Evolutionary conservation across 2,113 vertebrate species (phyloP), one percentile per base, ranked within the genome.

Genomic region (Caretta caretta): DNA sequence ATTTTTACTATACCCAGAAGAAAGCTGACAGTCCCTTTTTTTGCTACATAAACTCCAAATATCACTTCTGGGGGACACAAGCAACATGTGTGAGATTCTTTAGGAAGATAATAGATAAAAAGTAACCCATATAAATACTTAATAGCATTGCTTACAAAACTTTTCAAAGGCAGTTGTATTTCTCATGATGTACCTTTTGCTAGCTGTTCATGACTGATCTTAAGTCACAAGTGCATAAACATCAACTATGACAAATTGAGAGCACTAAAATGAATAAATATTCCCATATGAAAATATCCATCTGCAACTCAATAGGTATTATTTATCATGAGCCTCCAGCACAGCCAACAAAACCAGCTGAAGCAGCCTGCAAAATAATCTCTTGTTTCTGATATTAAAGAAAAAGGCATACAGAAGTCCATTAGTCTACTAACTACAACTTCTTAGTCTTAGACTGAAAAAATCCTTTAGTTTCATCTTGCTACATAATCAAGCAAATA

Each of bases 151-250:
- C 49, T 93, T 90, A 80, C 19, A 57, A 93, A 96, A 89, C 78
- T 93, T 94, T 92, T 86, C 92, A 90, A 90, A 94, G 29, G 50
- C 87, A 82, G 82, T 59, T 94, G 31, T 80, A 38, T 89, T 93
- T 93, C 9, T 54, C 1, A 0, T n/a, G 31, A 90, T 84, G 95
- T 46, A 79, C 50, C 76, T 96, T 91, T 91, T 35, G 31, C 82
- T 89, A 76, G 9, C 92, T 92, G 95, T 94, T 90, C 69, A 35
- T 83, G 79, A 79, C 72, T 83, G 46, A 56, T 88, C 91, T 50
- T 86, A 72, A 86, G 95, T 80, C 84, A 4, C 49, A 82, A 95
- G 42, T 25, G 10, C 51, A 51, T 83, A 82, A 89, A 86, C 25
- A 51, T 53, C 11, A 80, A 62, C 82, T 56, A 8, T 16, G 5